Evolutionary conservation across 2,888 invertebrate genomes (phyloP).

Genomic region (Agrilus mali): DNA sequence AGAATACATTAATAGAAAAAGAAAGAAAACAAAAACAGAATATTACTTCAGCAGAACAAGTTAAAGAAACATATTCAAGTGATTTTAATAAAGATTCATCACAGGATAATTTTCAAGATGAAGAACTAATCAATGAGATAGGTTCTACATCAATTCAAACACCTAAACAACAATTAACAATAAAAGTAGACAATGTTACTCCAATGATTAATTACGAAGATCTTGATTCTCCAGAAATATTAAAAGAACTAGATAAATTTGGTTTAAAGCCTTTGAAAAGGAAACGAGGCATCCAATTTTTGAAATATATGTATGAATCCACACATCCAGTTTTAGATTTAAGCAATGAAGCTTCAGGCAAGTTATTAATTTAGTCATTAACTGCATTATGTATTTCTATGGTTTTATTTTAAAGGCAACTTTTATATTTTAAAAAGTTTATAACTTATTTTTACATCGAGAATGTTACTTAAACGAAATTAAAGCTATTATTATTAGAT

Average conservation of each 20-base stretch:
- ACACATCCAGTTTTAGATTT: constrained; percentile 46
- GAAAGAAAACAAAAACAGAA: no score
- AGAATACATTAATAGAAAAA: not conserved
- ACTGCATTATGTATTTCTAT: no score
- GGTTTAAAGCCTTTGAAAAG: constrained; percentile 56
- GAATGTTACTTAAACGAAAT: no score
- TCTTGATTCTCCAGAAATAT: constrained; percentile 44
- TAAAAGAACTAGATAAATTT: constrained; percentile 46
- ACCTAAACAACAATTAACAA: constrained; percentile 33
- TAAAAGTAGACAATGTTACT: constrained; percentile 43
- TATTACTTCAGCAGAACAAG: not conserved
- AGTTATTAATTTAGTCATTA: no score
- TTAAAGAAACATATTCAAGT: not conserved
- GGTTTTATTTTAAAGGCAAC: no score
- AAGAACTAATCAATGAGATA: not conserved
- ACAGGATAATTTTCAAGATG: not conserved
- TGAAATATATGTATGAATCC: constrained; percentile 54
- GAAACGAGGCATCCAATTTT: constrained; percentile 42
- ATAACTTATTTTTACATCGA: no score
- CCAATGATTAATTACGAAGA: constrained; percentile 45
- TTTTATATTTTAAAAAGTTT: no score
- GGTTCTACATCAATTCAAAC: constrained; percentile 19
- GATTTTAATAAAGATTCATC: not conserved
- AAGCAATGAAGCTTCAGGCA: no score
- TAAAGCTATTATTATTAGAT: no score